Percentiles rank a stretch among this genome's conserved stretches.
phyloP scores from a whole-genome alignment of 2,888 invertebrate genomes.

The Slavum lentiscoides region DNA sequence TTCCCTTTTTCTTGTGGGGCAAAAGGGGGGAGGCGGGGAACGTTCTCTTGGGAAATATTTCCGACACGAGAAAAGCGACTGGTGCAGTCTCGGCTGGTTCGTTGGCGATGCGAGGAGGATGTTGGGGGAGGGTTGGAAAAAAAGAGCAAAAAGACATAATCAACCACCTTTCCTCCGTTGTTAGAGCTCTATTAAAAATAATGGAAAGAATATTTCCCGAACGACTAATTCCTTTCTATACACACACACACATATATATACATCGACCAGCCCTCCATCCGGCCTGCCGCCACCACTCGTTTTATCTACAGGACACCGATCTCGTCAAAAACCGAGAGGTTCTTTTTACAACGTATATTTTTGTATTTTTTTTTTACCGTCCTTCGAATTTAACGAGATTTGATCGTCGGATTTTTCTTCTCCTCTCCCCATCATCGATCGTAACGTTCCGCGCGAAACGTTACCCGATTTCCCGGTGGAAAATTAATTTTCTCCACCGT shows the following conservation, averaged over 20 bases:
- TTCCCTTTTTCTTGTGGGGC: conserved; percentile 23
- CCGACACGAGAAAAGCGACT: background rate
- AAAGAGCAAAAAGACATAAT: conserved; percentile 45
- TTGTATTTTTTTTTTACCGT: background rate
- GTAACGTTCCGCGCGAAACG: background rate
- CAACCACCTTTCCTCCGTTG: conserved; percentile 46
- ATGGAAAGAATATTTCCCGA: conserved; percentile 49
- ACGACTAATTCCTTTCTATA: conserved; percentile 46
- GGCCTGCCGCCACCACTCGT: no score
- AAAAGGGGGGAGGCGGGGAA: background rate
- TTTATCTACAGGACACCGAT: conserved; percentile 21
- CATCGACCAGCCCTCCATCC: background rate
- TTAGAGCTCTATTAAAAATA: conserved; percentile 51
- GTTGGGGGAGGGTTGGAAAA: background rate
- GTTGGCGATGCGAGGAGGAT: background rate
- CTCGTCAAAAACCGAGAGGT: conserved; percentile 20
- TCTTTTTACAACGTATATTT: background rate
- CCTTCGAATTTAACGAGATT: conserved; percentile 46
- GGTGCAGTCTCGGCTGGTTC: no score
- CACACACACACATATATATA: background rate
- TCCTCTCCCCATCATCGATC: no score
- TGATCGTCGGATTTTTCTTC: conserved; percentile 38
- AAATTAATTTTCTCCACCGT: conserved; percentile 41
- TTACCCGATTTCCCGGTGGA: conserved; percentile 14
- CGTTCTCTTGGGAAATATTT: conserved; percentile 50